Percentiles rank a stretch among this genome's conserved stretches.
Conservation (phyloP, 1,140 invertebrate genomes). For the Drosophila bocki region DNA sequence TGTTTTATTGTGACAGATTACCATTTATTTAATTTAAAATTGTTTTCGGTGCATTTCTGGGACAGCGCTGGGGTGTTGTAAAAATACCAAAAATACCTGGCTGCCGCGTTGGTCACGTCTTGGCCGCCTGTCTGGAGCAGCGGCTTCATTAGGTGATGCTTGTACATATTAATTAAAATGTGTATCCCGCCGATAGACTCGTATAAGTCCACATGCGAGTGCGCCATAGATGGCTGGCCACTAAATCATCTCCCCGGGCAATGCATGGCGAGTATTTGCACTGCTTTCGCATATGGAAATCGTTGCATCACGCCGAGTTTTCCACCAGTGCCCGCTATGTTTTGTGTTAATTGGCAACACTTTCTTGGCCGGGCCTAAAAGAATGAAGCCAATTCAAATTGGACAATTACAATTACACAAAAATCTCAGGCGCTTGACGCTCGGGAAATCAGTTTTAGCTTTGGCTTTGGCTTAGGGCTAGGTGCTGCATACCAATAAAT, state of each 20-base stretch:
- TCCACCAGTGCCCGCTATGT: slow-evolving; percentile 30
- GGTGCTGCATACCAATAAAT: slow-evolving; percentile 58
- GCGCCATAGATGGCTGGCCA: slow-evolving; percentile 45
- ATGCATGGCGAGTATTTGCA: slow-evolving; percentile 53
- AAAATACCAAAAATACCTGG: slow-evolving; percentile 80
- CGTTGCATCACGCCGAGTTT: slow-evolving; percentile 52
- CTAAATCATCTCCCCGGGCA: slow-evolving; percentile 73
- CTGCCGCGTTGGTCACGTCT: slow-evolving; percentile 67
- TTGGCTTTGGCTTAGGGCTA: neutral
- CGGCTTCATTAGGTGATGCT: slow-evolving; percentile 77
- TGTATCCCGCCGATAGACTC: slow-evolving; percentile 59
- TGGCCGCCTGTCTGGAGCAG: slow-evolving; percentile 33
- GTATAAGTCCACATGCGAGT: slow-evolving; percentile 42
- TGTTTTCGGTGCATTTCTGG: slow-evolving; percentile 1
- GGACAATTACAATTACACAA: slow-evolving; percentile 51
- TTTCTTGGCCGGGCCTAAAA: slow-evolving; percentile 43
- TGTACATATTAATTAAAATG: slow-evolving; percentile 82
- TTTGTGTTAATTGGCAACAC: slow-evolving; percentile 56
- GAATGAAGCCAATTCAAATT: slow-evolving; percentile 55
- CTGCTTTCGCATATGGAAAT: slow-evolving; percentile 68
- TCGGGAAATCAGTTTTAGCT: neutral
- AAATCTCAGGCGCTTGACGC: slow-evolving; percentile 40
- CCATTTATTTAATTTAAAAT: neutral
- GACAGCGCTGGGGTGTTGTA: slow-evolving; percentile 66
- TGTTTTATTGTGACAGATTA: neutral